These are phyloP conservation scores for Ophonus ardosiacus DNA, from an alignment of 2,888 invertebrate genomes.

Conservation along the genomic window DNA sequence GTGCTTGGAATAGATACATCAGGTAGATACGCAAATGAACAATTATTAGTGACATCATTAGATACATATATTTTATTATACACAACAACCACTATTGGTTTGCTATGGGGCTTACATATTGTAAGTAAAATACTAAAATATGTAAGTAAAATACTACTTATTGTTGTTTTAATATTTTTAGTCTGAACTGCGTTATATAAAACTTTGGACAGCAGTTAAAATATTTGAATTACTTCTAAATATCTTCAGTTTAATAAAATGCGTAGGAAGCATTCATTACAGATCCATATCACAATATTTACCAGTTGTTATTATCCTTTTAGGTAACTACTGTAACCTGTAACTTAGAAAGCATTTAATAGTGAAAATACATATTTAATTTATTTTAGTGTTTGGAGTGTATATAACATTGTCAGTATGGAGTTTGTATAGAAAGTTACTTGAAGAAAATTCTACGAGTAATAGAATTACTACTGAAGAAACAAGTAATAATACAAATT, in stretches of 20 bases:
- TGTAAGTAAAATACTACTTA: neutral
- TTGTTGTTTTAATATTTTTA: neutral
- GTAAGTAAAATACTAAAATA: slow-evolving; percentile 8
- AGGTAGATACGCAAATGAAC: neutral
- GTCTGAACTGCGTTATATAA: slow-evolving; percentile 15
- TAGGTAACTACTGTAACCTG: neutral
- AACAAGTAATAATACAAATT: neutral
- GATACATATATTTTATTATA: neutral
- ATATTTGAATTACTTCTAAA: neutral
- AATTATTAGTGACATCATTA: neutral
- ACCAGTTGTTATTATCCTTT: neutral
- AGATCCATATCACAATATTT: neutral
- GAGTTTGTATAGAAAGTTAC: neutral
- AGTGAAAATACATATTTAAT: neutral
- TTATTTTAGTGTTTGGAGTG: neutral
- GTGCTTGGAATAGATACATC: too few species aligned
- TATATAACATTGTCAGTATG: neutral
- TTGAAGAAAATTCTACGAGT: too few species aligned
- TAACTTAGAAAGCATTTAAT: neutral
- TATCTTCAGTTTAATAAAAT: neutral
- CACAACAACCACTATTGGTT: neutral
- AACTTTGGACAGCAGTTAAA: neutral
- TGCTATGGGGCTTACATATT: slow-evolving; percentile 1
- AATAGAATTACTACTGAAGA: neutral
- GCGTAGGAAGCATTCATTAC: too few species aligned